These are phyloP conservation scores for Paguma larvata DNA, from an alignment of 2,797 vertebrate genomes.

Conservation along the genomic window DNA sequence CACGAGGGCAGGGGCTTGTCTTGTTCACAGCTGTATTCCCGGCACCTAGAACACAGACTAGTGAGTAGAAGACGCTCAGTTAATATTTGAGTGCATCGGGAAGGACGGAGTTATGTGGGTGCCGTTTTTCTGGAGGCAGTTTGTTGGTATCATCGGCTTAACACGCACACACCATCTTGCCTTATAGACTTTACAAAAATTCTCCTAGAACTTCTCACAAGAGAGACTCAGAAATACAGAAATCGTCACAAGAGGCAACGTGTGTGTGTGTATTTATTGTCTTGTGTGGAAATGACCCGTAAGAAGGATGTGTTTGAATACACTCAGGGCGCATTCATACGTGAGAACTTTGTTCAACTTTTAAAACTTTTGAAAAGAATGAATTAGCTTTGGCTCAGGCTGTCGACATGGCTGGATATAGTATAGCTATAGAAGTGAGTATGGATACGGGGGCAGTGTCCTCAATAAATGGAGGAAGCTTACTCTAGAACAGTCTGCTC, in stretches of 20 bases:
- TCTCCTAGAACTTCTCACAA: background rate
- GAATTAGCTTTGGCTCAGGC: background rate
- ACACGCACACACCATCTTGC: background rate
- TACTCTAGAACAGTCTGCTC: background rate
- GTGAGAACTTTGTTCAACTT: background rate
- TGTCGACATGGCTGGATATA: background rate
- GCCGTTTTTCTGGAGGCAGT: background rate
- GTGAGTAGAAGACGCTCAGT: background rate
- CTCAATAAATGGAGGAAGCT: background rate
- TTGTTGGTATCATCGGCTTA: background rate
- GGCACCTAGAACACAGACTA: background rate
- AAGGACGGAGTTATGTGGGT: accelerated
- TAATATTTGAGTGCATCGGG: background rate
- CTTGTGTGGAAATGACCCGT: background rate
- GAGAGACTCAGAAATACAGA: background rate
- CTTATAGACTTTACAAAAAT: background rate
- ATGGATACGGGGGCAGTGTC: background rate
- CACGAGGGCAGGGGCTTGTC: accelerated
- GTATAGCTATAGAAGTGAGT: accelerated
- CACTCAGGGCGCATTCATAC: no score
- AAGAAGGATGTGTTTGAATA: background rate
- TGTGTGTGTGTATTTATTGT: background rate
- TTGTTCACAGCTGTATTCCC: background rate
- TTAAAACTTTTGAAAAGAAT: background rate
- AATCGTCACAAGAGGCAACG: background rate